Evolutionary conservation across 2,888 invertebrate genomes (phyloP).

Genomic region (Ennomos erosarius): DNA sequence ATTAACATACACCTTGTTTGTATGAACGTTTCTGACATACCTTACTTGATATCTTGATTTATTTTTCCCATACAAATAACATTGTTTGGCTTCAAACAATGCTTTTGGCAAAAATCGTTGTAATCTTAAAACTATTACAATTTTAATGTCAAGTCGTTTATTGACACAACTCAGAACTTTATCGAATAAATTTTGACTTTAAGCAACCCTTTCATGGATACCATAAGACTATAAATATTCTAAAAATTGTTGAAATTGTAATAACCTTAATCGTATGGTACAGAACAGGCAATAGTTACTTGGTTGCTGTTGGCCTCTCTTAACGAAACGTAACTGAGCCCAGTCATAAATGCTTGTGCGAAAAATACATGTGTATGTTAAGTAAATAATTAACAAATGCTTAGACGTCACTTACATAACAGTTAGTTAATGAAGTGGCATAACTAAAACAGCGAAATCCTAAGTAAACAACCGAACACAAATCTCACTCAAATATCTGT

Average conservation of each 20-base stretch:
- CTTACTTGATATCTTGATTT: conserved; percentile 50
- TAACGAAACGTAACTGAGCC: no score
- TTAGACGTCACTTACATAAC: conserved; percentile 18
- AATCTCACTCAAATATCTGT: conserved; percentile 16
- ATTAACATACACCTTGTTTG: conserved; percentile 33
- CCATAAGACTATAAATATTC: no score
- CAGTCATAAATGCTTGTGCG: no score
- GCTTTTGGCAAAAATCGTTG: conserved; percentile 13
- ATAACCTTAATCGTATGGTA: no score
- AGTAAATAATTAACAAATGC: conserved; percentile 5
- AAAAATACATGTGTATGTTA: neutral
- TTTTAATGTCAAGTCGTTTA: no score
- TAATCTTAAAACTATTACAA: neutral
- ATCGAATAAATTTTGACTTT: no score
- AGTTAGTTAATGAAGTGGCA: conserved; percentile 17
- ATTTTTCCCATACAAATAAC: conserved; percentile 55
- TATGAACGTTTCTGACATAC: conserved; percentile 34
- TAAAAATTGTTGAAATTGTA: no score
- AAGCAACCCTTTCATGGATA: no score
- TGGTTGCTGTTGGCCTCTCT: no score
- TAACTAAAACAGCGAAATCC: conserved; percentile 12
- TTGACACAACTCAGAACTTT: no score
- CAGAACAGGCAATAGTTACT: no score
- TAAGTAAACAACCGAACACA: conserved; percentile 20
- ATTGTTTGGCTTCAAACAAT: conserved; percentile 41